Evolutionary conservation across 2,113 vertebrate species (phyloP), one percentile per base, ranked within the genome.

Genomic region (mouse (Mus musculus)): DNA sequence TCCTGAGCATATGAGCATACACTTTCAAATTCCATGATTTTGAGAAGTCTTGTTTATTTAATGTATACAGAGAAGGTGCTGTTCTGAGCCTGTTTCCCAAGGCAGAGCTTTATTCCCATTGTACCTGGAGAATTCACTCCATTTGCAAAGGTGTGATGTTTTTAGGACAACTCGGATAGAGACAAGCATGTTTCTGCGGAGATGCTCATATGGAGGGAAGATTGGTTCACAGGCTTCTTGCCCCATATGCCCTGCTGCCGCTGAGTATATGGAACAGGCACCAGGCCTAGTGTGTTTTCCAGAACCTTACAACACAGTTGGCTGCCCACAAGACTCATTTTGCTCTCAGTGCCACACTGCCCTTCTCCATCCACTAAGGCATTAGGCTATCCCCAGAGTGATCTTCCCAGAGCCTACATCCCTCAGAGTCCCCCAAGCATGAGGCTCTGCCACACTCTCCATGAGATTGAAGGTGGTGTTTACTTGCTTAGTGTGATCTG

Each of bases 161-260:
- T 82, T 89, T 12, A 28, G 65, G 26, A 54, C 69, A 36, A 11
- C 49, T 78, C 54, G 20, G 71, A 13, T 36, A 20, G 77, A 67
- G 65, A 30, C 17, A 22, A 2, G 0, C 16, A 52, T 8, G 1
- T 26, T 39, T 71, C 85, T 59, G 4, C 5, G 33, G 54, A 73
- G 24, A 80, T 46, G 14, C 22, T 22, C 22, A 1, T 14, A 2
- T 3, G 42, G 49, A 26, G 26, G 36, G 24, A 75, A 86, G n/a
- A 73, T 1, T 11, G 28, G 33, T 72, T 65, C 14, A 6, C 0
- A 17, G 14, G 54, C 5, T 20, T 28, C 65, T 49, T 49, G 10
- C 13, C n/a, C 26, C 26, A 7, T 14, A n/a, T 39, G 56, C 16
- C 0, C 67, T 11, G 22, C 26, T 3, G 0, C 1, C 12, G 17